phyloP scores from a whole-genome alignment of 53 echinoderm and acorn worm genomes.

The Paelopatides confundens region DNA sequence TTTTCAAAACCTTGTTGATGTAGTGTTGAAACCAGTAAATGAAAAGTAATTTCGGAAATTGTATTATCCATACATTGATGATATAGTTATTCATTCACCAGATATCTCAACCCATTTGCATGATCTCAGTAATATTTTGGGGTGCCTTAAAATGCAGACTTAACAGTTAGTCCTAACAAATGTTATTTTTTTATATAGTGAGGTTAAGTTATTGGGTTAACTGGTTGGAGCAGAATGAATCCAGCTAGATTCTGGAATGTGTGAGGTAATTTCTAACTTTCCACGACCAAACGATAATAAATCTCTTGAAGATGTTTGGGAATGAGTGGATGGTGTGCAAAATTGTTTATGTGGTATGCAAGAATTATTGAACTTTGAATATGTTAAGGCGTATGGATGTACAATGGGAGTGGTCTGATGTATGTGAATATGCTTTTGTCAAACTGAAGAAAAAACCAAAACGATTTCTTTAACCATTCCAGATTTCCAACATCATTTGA shows the following conservation, averaged over 20 bases:
- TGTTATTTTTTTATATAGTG: conserved; percentile 39
- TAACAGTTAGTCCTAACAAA: conserved; percentile 37
- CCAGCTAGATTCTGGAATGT: not conserved
- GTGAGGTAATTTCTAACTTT: too few species aligned
- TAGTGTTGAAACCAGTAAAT: too few species aligned
- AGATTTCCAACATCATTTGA: conserved; percentile 37
- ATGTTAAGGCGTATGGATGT: conserved; percentile 24
- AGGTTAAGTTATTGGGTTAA: conserved; percentile 48
- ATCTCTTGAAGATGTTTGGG: conserved; percentile 43
- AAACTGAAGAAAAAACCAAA: not conserved
- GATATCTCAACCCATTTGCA: too few species aligned
- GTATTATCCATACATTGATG: too few species aligned
- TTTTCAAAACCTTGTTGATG: too few species aligned
- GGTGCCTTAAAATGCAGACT: conserved; percentile 52
- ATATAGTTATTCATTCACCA: too few species aligned
- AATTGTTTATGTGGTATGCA: conserved; percentile 20
- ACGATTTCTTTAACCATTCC: too few species aligned
- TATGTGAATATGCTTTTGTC: conserved; percentile 35
- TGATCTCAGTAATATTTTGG: conserved; percentile 19
- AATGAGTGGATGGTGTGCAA: too few species aligned
- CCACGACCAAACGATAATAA: conserved; percentile 1
- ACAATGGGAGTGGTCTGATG: too few species aligned
- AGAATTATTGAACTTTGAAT: conserved; percentile 35
- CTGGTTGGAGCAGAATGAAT: not conserved
- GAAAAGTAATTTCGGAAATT: not conserved